phyloP scores from a whole-genome alignment of 2,888 invertebrate genomes.

The Andrena dorsata region DNA sequence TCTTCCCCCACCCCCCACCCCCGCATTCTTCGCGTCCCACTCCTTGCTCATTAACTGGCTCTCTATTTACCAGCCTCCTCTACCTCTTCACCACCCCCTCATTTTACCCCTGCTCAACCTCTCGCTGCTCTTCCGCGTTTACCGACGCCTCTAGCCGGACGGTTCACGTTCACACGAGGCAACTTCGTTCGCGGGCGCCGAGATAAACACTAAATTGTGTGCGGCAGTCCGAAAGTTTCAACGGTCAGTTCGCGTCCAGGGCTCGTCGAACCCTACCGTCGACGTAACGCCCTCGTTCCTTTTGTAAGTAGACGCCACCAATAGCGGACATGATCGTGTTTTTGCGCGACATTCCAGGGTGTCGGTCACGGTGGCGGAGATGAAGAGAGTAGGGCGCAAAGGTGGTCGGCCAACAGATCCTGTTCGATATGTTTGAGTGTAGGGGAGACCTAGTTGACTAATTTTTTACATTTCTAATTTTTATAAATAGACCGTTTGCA shows the following conservation, averaged over 20 bases:
- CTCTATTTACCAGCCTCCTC: slow-evolving; percentile 30
- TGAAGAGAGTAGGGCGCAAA: neutral
- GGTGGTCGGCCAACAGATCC: neutral
- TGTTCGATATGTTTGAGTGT: neutral
- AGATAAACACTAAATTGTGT: slow-evolving; percentile 70
- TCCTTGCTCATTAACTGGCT: slow-evolving; percentile 44
- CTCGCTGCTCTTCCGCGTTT: neutral
- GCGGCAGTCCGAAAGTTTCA: slow-evolving; percentile 56
- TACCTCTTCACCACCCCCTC: neutral
- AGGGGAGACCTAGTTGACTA: too few relatives aligned
- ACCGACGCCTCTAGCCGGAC: neutral
- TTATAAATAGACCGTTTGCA: too few relatives aligned
- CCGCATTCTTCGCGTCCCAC: neutral
- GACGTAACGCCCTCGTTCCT: slow-evolving; percentile 29
- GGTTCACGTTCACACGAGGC: neutral
- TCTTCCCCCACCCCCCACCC: too few relatives aligned
- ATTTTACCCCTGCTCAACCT: neutral
- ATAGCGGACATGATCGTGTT: slow-evolving; percentile 32
- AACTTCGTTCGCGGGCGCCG: slow-evolving; percentile 45
- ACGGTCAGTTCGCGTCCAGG: slow-evolving; percentile 49
- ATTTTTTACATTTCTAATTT: too few relatives aligned
- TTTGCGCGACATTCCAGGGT: neutral
- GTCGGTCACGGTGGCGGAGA: neutral
- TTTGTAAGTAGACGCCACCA: slow-evolving; percentile 15
- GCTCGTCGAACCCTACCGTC: slow-evolving; percentile 31